A percentile compares a stretch with the other conserved stretches of the same genome.
Evolutionary conservation across 1,140 invertebrate species (phyloP).

Genomic region (Bradysia coprophila): DNA sequence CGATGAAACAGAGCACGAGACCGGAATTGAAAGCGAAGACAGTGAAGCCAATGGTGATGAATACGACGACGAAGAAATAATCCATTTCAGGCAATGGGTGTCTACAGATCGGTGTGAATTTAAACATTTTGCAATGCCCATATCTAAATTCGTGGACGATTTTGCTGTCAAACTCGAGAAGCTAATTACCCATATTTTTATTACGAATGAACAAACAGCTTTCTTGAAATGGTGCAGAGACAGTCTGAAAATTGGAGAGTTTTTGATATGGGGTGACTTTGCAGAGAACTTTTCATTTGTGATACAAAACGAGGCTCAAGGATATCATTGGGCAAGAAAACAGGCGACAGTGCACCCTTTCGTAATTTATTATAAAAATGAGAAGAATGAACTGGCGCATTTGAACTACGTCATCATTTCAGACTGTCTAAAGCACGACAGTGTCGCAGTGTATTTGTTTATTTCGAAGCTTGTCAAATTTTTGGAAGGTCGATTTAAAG

Average conservation of each 20-base stretch:
- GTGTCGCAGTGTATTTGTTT: constrained; percentile 7
- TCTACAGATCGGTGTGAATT: not conserved
- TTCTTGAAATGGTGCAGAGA: constrained; percentile 7
- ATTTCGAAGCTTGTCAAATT: constrained; percentile 6
- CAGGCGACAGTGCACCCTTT: constrained; percentile 15
- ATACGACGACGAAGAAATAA: not conserved
- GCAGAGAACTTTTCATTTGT: constrained; percentile 17
- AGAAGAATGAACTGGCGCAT: constrained; percentile 4
- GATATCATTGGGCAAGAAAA: constrained; percentile 13
- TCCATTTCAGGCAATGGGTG: not conserved
- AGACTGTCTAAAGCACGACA: constrained; percentile 7
- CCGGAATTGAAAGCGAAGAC: no score
- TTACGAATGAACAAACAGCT: constrained; percentile 8
- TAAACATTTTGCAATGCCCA: not conserved
- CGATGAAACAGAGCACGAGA: no score
- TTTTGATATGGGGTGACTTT: constrained; percentile 13
- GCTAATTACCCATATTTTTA: constrained; percentile 8
- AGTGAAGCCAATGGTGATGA: no score
- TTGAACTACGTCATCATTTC: constrained; percentile 6
- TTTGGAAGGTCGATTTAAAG: constrained; percentile 5
- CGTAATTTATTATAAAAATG: constrained; percentile 6
- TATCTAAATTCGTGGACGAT: constrained; percentile 6
- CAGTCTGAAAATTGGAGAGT: constrained; percentile 6
- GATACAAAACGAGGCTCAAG: constrained; percentile 13
- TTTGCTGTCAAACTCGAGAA: constrained; percentile 5